Evolutionary conservation across 2,113 vertebrate species (phyloP).

Genomic region (Gallinago paraguaiae): DNA sequence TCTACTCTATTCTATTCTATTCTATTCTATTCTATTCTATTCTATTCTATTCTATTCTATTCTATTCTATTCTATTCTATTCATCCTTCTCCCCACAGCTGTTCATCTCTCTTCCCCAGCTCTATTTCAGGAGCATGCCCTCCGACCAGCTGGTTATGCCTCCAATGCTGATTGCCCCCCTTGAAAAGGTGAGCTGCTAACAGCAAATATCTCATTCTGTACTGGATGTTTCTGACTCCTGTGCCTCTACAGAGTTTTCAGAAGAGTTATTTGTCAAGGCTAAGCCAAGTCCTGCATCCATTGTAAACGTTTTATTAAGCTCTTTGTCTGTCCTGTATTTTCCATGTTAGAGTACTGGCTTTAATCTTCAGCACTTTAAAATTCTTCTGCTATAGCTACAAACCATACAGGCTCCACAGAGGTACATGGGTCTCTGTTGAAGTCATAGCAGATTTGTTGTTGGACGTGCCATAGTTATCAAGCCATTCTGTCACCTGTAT

Average conservation of each 20-base stretch:
- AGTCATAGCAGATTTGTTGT: not conserved
- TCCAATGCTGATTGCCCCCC: not conserved
- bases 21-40: not conserved
- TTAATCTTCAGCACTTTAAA: not conserved
- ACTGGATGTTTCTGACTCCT: not conserved
- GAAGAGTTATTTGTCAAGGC: not conserved
- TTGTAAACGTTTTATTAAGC: not conserved
- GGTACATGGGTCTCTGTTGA: not conserved
- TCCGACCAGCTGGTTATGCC: not conserved
- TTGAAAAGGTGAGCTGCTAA: not conserved
- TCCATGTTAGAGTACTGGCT: not conserved
- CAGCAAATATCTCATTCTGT: not conserved
- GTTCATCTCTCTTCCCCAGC: not conserved
- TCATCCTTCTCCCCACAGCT: not conserved
- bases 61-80: not conserved
- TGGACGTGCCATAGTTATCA: not conserved
- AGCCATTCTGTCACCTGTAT: not conserved
- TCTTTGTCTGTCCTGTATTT: not conserved
- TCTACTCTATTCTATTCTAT: not conserved
- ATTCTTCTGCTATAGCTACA: not conserved
- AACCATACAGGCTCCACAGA: not conserved
- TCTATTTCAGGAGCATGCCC: not conserved
- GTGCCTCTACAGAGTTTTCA: not conserved
- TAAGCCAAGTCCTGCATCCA: not conserved
- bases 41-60: not conserved